A percentile compares a stretch with the other conserved stretches of the same genome.
Conservation (phyloP, 2,113 vertebrate species). For the Calyptommatus sinebrachiatus region DNA sequence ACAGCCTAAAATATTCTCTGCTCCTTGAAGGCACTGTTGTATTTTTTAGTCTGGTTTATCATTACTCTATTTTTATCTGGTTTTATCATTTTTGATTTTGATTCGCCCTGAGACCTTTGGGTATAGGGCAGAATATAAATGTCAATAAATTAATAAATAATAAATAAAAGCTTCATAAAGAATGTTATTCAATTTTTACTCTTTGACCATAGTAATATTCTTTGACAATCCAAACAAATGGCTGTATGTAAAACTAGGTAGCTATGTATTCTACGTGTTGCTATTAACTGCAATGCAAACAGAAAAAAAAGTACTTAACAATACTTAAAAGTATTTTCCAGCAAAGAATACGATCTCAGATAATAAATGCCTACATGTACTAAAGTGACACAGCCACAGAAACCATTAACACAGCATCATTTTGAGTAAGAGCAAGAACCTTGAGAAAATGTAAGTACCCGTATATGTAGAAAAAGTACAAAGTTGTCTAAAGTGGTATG, state of each 20-base stretch:
- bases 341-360: neutral
- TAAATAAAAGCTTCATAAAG: neutral
- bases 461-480: conserved; percentile 31
- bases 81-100: no score
- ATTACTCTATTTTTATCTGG: no score
- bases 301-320: neutral
- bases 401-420: conserved; percentile 5
- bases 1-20: neutral
- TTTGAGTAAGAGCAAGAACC: neutral
- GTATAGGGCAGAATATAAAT: no score
- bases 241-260: neutral
- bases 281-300: neutral
- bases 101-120: no score
- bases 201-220: neutral
- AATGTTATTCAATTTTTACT: neutral
- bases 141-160: no score
- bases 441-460: neutral
- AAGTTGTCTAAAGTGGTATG: neutral
- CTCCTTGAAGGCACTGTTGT: no score
- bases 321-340: neutral
- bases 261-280: no score
- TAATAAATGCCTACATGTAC: neutral
- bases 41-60: no score
- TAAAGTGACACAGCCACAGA: neutral
- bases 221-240: neutral